Evolutionary conservation across 1,140 invertebrate species (phyloP).

Genomic region (Armadillidium nasatum): DNA sequence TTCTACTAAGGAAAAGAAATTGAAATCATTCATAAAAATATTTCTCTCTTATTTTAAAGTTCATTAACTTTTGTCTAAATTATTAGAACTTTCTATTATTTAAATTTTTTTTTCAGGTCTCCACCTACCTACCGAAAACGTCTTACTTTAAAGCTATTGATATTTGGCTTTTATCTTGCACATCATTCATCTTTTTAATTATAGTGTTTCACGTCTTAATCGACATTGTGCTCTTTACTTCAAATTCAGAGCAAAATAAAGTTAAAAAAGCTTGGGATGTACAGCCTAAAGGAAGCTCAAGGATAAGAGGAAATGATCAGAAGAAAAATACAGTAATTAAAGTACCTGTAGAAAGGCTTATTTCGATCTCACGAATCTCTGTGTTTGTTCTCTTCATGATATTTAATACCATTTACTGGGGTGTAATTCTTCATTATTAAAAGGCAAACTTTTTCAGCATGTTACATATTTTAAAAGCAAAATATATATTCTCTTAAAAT

Average conservation of each 20-base stretch:
- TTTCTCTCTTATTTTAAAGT: no score
- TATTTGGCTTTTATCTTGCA: conserved; percentile 20
- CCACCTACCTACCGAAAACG: background rate
- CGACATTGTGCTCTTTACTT: background rate
- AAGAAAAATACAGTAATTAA: background rate
- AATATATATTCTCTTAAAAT: no score
- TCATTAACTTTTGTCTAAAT: background rate
- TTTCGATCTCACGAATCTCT: background rate
- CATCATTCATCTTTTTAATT: background rate
- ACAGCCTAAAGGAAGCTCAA: background rate
- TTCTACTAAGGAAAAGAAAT: no score
- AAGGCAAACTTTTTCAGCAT: no score
- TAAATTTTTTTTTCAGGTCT: background rate
- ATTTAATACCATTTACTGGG: conserved; percentile 7
- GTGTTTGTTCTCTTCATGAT: background rate
- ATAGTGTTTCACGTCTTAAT: conserved; percentile 4
- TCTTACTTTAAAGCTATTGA: conserved; percentile 20
- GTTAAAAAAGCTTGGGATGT: background rate
- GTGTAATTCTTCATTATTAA: background rate
- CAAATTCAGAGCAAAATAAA: background rate
- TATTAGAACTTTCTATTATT: no score
- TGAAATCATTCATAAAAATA: no score
- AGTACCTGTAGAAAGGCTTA: background rate
- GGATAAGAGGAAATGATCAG: background rate
- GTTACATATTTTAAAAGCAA: no score